Percentiles rank a stretch among this genome's conserved stretches.
Evolutionary conservation across 2,888 invertebrate species (phyloP).

Genomic region (Chrysina gloriosa): DNA sequence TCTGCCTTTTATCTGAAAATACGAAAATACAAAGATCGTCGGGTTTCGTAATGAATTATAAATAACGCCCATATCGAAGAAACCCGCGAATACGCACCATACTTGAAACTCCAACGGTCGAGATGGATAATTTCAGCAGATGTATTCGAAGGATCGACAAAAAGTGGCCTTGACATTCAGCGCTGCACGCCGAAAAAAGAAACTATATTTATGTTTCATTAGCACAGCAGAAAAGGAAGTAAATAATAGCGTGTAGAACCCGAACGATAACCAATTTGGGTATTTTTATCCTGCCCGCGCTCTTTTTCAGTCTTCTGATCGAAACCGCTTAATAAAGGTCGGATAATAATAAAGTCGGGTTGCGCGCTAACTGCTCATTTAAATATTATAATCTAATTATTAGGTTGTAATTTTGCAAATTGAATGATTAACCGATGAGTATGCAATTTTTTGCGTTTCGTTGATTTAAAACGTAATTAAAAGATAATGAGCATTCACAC

Average conservation of each 20-base stretch:
- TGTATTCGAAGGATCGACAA: conserved; percentile 19
- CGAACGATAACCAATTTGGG: conserved; percentile 29
- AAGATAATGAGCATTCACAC: neutral
- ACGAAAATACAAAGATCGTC: too few species aligned
- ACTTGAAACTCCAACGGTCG: neutral
- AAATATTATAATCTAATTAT: conserved; percentile 22
- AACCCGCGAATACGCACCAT: conserved; percentile 7
- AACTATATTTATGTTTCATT: conserved; percentile 36
- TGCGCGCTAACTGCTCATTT: neutral
- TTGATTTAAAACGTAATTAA: neutral
- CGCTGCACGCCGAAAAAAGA: conserved; percentile 30
- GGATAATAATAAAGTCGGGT: neutral
- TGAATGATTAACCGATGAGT: neutral
- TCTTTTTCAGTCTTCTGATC: neutral
- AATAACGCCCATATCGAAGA: conserved; percentile 14
- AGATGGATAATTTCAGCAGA: conserved; percentile 31
- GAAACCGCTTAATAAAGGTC: conserved; percentile 10
- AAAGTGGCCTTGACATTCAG: conserved; percentile 33
- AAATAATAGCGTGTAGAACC: conserved; percentile 19
- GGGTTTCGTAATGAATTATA: conserved; percentile 25
- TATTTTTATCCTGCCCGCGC: neutral
- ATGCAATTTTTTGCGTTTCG: neutral
- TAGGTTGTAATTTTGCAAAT: neutral
- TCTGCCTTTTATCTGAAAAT: too few species aligned
- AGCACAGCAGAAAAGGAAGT: conserved; percentile 28